Evolutionary conservation across 2,888 invertebrate species (phyloP).

Genomic region (Athalia cordata): DNA sequence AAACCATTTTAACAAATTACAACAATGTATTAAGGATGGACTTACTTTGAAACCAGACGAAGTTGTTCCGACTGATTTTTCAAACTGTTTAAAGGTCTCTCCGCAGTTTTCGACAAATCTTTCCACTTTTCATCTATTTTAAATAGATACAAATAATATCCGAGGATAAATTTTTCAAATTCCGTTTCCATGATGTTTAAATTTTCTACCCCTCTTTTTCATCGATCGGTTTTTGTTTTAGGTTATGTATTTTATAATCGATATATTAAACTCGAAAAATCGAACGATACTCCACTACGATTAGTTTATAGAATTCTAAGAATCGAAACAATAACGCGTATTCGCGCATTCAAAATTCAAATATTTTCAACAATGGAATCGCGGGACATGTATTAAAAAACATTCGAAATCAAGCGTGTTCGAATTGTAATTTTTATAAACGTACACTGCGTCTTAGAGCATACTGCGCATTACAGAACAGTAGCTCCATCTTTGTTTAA

Average conservation of each 20-base stretch:
- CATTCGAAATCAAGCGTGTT: too few species aligned
- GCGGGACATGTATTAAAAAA: too few species aligned
- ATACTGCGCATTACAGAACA: neutral
- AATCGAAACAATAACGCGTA: neutral
- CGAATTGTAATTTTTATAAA: too few species aligned
- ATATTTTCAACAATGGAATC: too few species aligned
- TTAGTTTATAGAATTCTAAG: too few species aligned
- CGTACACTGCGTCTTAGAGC: neutral
- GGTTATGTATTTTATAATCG: neutral
- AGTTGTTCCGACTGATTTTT: slow-evolving; percentile 63
- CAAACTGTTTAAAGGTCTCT: slow-evolving; percentile 54
- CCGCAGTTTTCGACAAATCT: slow-evolving; percentile 50
- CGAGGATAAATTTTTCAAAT: slow-evolving; percentile 58
- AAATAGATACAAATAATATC: slow-evolving; percentile 60
- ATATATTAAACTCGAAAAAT: neutral
- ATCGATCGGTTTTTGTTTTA: neutral
- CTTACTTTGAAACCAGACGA: slow-evolving; percentile 58
- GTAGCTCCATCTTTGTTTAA: neutral
- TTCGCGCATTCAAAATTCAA: neutral
- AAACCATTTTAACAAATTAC: too few species aligned
- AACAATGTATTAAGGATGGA: neutral
- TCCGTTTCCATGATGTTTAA: slow-evolving; percentile 57
- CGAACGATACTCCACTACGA: neutral
- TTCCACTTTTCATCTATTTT: slow-evolving; percentile 57
- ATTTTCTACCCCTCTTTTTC: too few species aligned